Conservation (phyloP, 1,140 invertebrate species). For the Chrysoperla carnea region DNA sequence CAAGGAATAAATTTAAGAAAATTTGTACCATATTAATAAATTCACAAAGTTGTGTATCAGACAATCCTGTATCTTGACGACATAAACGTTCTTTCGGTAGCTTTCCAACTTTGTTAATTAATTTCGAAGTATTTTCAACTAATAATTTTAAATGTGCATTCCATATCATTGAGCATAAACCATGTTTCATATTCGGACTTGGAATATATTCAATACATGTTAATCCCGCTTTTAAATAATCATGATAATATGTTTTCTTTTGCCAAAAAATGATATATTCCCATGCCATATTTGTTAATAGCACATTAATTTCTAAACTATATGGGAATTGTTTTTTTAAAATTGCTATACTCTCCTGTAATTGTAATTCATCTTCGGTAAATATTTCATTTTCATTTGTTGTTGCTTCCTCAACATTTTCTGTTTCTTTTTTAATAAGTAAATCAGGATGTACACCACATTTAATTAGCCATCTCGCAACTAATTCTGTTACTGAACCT, state of each 20-base stretch:
- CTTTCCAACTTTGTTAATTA: conserved; percentile 80
- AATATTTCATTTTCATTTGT: conserved; percentile 16
- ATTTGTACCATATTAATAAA: conserved; percentile 51
- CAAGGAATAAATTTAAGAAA: conserved; percentile 61
- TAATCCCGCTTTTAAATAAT: conserved; percentile 41
- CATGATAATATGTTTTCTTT: conserved; percentile 50
- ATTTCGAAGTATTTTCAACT: conserved; percentile 50
- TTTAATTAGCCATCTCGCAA: conserved; percentile 60
- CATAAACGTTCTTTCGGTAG: conserved; percentile 70
- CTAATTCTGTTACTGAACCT: conserved; percentile 67
- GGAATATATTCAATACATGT: conserved; percentile 39
- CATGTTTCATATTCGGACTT: conserved; percentile 43
- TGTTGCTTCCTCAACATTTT: neutral
- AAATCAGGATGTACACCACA: conserved; percentile 43
- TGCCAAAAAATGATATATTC: conserved; percentile 76
- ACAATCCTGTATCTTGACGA: conserved; percentile 53
- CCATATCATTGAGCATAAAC: conserved; percentile 73
- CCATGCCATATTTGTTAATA: conserved; percentile 78
- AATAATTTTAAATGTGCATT: conserved; percentile 61
- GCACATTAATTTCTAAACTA: conserved; percentile 57
- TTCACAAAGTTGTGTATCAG: conserved; percentile 40
- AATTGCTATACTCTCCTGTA: conserved; percentile 33
- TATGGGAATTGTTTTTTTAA: conserved; percentile 65
- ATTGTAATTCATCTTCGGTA: conserved; percentile 20
- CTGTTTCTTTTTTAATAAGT: neutral